These are phyloP conservation scores for Nemurella pictetii DNA, from an alignment of 2,888 invertebrate species.

Conservation along the genomic window DNA sequence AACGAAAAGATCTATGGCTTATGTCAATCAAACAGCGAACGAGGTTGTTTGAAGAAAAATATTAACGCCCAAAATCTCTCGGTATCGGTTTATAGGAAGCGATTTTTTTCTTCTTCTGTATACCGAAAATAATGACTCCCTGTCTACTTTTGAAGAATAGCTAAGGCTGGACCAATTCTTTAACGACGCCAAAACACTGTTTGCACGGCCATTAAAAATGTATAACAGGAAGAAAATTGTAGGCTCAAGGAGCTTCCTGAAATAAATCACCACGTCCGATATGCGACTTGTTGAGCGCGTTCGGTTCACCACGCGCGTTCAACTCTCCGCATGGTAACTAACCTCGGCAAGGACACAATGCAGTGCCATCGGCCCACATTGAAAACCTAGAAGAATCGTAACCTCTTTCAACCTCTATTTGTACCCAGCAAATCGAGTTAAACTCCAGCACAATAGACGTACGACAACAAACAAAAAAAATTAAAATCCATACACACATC, in stretches of 20 bases:
- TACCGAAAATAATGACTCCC: neutral
- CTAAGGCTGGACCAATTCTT: neutral
- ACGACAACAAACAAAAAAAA: too few relatives aligned
- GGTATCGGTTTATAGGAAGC: neutral
- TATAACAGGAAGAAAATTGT: slow-evolving; percentile 8
- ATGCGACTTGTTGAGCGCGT: neutral
- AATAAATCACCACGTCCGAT: neutral
- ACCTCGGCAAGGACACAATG: neutral
- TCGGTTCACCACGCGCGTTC: neutral
- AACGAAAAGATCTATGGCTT: neutral
- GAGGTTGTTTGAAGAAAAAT: neutral
- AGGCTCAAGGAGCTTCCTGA: slow-evolving; percentile 3
- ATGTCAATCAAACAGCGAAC: neutral
- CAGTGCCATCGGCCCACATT: neutral
- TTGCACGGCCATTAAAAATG: neutral
- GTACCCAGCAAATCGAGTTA: neutral
- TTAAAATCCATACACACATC: neutral
- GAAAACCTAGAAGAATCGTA: neutral
- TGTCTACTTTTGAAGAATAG: neutral
- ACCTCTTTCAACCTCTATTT: neutral
- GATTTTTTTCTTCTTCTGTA: neutral
- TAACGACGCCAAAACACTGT: neutral
- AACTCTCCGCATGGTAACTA: neutral
- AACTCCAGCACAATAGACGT: neutral
- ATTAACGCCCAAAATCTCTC: slow-evolving; percentile 2